Percentiles rank a stretch among this genome's conserved stretches.
Evolutionary conservation across 2,113 vertebrate species (phyloP).

Genomic region (Pelmatolapia mariae): DNA sequence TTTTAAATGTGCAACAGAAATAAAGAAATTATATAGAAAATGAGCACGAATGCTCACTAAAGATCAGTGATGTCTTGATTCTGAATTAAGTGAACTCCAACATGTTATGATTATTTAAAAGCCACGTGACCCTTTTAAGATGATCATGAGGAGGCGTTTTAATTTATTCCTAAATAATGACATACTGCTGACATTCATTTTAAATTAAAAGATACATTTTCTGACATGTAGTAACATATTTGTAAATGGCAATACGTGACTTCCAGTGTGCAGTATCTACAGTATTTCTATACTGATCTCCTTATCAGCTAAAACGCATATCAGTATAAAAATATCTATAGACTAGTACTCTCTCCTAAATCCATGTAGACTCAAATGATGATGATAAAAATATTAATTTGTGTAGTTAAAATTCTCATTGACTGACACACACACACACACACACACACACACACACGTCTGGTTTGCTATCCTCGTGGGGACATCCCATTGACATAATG

Average conservation of each 20-base stretch:
- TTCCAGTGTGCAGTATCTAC: background rate
- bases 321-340: background rate
- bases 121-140: fast-evolving
- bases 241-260: fast-evolving
- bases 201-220: background rate
- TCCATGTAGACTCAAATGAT: background rate
- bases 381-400: background rate
- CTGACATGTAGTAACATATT: background rate
- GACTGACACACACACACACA: fast-evolving
- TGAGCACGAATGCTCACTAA: background rate
- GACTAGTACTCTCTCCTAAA: fast-evolving
- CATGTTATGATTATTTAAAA: background rate
- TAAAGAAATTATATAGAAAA: background rate
- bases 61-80: background rate
- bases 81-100: background rate
- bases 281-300: fast-evolving
- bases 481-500: too few relatives aligned
- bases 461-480: too few relatives aligned
- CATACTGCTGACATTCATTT: background rate
- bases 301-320: background rate
- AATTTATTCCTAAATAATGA: background rate
- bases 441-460: too few relatives aligned
- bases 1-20: background rate
- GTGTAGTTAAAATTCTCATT: background rate
- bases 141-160: fast-evolving